Conservation (phyloP, 2,888 invertebrate genomes). For the Drosophila kambysellisi region DNA sequence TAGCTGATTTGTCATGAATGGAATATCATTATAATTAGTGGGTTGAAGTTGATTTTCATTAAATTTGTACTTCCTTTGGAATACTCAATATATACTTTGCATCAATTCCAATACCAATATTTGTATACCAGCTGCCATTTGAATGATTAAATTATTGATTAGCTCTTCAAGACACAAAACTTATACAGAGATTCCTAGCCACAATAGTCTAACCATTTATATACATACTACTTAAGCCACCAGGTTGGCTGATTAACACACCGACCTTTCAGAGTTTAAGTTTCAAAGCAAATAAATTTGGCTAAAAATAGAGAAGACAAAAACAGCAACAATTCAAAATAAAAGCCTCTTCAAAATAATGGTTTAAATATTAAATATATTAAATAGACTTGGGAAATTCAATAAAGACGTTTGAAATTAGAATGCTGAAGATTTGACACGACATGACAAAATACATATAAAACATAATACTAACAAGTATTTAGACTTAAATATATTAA, state of each 20-base stretch:
- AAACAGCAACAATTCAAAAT: conserved; percentile 25
- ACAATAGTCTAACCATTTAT: conserved; percentile 62
- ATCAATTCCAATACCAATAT: conserved; percentile 21
- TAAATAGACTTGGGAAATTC: conserved; percentile 43
- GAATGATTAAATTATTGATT: conserved; percentile 22
- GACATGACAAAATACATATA: conserved; percentile 25
- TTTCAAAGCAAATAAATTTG: conserved; percentile 25
- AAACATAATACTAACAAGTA: conserved; percentile 25
- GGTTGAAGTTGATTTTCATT: not conserved
- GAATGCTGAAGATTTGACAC: conserved; percentile 51
- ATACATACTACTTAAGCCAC: conserved; percentile 14
- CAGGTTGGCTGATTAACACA: conserved; percentile 9
- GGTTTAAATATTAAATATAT: conserved; percentile 38
- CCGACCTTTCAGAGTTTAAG: conserved; percentile 27
- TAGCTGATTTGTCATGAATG: conserved; percentile 42
- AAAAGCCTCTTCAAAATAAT: conserved; percentile 34
- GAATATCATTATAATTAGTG: conserved; percentile 7
- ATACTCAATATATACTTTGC: conserved; percentile 25
- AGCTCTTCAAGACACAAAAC: conserved; percentile 3
- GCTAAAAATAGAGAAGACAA: conserved; percentile 37
- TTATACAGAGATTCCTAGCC: conserved; percentile 35
- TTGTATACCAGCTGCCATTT: conserved; percentile 43
- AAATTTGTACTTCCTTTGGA: conserved; percentile 6
- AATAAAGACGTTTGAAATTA: conserved; percentile 32
- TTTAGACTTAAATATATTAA: conserved; percentile 9